Conservation (phyloP, 2,797 vertebrate species). For the Oreonectes daqikongensis region DNA sequence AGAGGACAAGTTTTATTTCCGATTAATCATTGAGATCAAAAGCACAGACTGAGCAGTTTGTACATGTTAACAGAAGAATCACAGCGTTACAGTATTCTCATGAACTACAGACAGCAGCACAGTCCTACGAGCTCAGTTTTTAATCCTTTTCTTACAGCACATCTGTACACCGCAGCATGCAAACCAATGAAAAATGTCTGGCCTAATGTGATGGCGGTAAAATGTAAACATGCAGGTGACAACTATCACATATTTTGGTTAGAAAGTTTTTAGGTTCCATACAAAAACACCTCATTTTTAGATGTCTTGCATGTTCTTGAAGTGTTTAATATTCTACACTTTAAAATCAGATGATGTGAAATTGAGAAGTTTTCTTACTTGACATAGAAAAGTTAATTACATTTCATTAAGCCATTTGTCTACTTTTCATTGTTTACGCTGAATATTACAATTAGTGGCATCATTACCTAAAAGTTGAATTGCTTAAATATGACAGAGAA, state of each 20-base stretch:
- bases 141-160: background rate
- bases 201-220: background rate
- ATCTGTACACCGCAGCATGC: slow-evolving; percentile 8
- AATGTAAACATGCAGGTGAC: slow-evolving; percentile 18
- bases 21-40: slow-evolving; percentile 63
- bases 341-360: slow-evolving; percentile 36
- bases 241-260: background rate
- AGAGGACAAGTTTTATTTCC: slow-evolving; percentile 71
- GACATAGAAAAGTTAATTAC: background rate
- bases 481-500: background rate
- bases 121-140: background rate
- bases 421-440: background rate
- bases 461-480: slow-evolving; percentile 6
- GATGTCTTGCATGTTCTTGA: slow-evolving; percentile 29
- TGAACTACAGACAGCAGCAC: slow-evolving; percentile 46
- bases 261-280: slow-evolving; percentile 2
- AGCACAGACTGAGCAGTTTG: slow-evolving; percentile 64
- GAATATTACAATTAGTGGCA: background rate
- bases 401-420: background rate
- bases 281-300: slow-evolving; percentile 49
- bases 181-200: background rate
- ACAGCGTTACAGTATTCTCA: slow-evolving; percentile 53
- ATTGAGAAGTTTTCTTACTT: slow-evolving; percentile 1
- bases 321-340: slow-evolving; percentile 31
- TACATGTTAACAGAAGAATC: slow-evolving; percentile 61